Evolutionary conservation across 1,140 invertebrate genomes (phyloP).

Genomic region (Cecropterus lyciades): DNA sequence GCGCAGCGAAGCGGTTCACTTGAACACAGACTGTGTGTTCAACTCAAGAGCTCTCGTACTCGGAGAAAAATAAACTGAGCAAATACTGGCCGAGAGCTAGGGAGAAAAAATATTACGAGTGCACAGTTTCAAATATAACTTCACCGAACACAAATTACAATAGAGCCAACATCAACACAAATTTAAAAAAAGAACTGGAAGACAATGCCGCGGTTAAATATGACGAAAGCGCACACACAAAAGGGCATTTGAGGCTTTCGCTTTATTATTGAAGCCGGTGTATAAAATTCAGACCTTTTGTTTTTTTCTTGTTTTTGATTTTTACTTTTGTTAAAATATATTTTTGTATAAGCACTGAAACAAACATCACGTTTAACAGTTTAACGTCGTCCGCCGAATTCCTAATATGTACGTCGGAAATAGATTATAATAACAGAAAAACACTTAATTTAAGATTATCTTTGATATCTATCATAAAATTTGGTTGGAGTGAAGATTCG

Average conservation of each 20-base stretch:
- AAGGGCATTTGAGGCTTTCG: conserved; percentile 23
- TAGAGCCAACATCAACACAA: conserved; percentile 41
- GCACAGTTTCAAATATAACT: conserved; percentile 55
- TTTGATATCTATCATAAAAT: too few species aligned
- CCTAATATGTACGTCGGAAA: too few species aligned
- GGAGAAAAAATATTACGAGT: conserved; percentile 56
- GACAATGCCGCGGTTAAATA: conserved; percentile 32
- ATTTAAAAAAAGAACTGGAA: conserved; percentile 37
- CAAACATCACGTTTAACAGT: not conserved
- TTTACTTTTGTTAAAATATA: conserved; percentile 10
- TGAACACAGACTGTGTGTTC: conserved; percentile 64
- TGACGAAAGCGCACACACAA: conserved; percentile 31
- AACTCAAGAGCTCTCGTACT: conserved; percentile 59
- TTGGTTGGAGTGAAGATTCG: too few species aligned
- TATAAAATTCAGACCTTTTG: conserved; percentile 22
- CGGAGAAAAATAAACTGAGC: conserved; percentile 67
- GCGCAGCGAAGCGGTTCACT: conserved; percentile 60
- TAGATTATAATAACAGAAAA: too few species aligned
- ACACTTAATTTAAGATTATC: too few species aligned
- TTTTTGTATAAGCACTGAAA: not conserved
- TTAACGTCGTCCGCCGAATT: too few species aligned
- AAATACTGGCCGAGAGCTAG: conserved; percentile 56
- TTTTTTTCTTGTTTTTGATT: conserved; percentile 14
- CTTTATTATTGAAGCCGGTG: conserved; percentile 27
- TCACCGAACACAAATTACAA: conserved; percentile 45